Evolutionary conservation across 2,797 vertebrate species (phyloP).

Genomic region (Anisognathus igniventris): DNA sequence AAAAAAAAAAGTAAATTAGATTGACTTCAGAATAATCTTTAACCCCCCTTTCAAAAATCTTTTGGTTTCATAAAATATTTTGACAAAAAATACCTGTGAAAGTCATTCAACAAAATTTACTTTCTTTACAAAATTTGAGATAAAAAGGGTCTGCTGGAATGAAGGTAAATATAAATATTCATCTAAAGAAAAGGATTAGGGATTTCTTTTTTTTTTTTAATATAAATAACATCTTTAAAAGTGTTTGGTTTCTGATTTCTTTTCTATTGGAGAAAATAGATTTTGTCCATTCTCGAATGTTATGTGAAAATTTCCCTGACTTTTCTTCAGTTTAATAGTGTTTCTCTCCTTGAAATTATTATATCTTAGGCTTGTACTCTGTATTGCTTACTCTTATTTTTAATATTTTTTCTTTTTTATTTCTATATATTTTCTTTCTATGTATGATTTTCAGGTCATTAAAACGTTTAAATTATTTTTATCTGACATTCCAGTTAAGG

Average conservation of each 20-base stretch:
- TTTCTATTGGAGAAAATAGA: neutral
- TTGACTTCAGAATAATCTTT: neutral
- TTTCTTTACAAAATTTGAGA: neutral
- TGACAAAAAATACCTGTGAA: neutral
- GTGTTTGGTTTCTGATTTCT: rapidly evolving
- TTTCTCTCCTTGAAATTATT: neutral
- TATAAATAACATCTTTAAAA: rapidly evolving
- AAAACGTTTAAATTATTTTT: neutral
- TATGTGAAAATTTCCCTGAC: neutral
- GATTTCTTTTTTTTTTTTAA: too few species aligned
- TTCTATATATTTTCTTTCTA: neutral
- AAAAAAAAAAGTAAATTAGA: neutral
- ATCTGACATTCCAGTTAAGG: neutral
- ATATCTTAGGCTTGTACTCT: neutral
- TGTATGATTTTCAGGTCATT: neutral
- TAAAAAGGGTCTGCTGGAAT: neutral
- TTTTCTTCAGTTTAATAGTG: neutral
- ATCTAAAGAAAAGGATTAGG: rapidly evolving
- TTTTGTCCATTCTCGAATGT: neutral
- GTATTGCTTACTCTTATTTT: neutral
- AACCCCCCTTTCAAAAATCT: rapidly evolving
- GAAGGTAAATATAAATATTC: neutral
- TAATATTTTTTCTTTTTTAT: neutral
- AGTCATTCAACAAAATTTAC: neutral
- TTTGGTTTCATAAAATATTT: neutral